phyloP scores from a whole-genome alignment of 2,797 vertebrate genomes.

The Capromys pilorides region DNA sequence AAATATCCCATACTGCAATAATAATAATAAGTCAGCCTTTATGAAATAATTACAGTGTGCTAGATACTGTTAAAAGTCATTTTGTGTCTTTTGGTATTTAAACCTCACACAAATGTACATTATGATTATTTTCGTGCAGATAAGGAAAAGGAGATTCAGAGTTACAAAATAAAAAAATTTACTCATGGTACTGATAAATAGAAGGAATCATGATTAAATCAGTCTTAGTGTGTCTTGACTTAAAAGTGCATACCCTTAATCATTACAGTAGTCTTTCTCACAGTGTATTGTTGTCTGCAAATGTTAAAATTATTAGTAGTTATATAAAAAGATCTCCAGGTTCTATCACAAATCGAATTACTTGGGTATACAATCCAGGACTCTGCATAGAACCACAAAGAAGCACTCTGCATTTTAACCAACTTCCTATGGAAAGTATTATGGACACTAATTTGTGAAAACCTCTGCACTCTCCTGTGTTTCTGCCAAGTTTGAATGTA shows the following conservation, averaged over 20 bases:
- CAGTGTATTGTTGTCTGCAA: conserved; percentile 8
- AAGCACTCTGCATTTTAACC: conserved; percentile 11
- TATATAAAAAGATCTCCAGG: conserved; percentile 22
- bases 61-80: neutral
- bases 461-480: neutral
- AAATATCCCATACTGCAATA: neutral
- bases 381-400: neutral
- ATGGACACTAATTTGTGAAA: neutral
- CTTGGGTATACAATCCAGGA: neutral
- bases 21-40: neutral
- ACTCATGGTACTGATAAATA: neutral
- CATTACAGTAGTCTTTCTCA: conserved; percentile 18
- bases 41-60: conserved; percentile 20
- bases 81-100: conserved; percentile 25
- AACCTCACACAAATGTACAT: neutral
- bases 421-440: neutral
- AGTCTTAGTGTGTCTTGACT: conserved; percentile 36
- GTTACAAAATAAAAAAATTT: conserved; percentile 19
- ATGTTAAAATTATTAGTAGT: conserved; percentile 26
- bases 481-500: conserved; percentile 9
- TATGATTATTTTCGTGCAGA: neutral
- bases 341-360: neutral
- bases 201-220: neutral
- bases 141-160: neutral
- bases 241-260: neutral